Evolutionary conservation across 2,113 vertebrate species (phyloP), one percentile per base, ranked within the genome.

Genomic region (Percina caprodes): DNA sequence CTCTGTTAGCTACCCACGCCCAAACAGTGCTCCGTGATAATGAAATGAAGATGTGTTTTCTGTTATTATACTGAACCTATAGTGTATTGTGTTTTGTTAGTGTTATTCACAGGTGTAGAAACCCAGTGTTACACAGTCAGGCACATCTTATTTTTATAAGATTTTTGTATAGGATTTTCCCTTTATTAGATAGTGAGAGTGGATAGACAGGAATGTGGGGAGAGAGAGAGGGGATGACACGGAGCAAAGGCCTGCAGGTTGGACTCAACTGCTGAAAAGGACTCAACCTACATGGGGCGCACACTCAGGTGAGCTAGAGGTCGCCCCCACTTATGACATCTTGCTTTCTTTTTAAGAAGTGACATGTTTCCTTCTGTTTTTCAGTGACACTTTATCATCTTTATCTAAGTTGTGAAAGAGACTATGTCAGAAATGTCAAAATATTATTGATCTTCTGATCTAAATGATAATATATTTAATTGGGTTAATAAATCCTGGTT

Each of bases 61-160:
- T 21, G 7, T 35, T 42, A 24, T 58, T 65, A 48, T 19, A 12
- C 21, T 11, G 23, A 55, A 58, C 2, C 2, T 16, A 39, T 39
- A 19, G 26, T 49, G n/a, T 6, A 18, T 24, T 46, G 5, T 19
- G 6, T 16, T 24, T 58, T 45, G 21, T 58, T 5, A 9, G 8
- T 58, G 21, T 67, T 48, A 56, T 72, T 86, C 72, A 83, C 62
- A 63, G 39, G 58, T 49, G 3, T 49, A 65, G 12, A 79, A 65
- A 69, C 66, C 48, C 49, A 86, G 45, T 77, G 58, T 82, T 61
- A 58, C 66, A 54, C 55, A 52, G 60, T 67, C 48, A 67, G 68
- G 55, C 74, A 7, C 30, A 30, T 30, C 30, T 30, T 30, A 30
- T 30, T 30, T 30, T 30, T 30, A 3, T 30, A 3, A 4, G 30